Evolutionary conservation across 2,888 invertebrate species (phyloP), one percentile per base, ranked within the genome.

Genomic region (Drosophila neutralis): DNA sequence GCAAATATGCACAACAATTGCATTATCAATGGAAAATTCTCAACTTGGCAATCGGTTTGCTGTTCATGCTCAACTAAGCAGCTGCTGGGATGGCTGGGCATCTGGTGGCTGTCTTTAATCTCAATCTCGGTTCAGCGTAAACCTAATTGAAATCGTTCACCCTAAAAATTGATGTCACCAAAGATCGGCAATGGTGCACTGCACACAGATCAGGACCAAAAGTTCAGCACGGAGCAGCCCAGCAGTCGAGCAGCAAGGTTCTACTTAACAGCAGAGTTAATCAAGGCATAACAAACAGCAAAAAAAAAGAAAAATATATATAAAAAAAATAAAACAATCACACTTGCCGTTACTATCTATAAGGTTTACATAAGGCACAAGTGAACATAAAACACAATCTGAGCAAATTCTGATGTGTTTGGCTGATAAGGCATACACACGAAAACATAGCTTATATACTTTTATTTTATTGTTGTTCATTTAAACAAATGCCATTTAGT

Each of bases 151-250:
- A 91, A 84, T 91, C 87, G 90, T 87, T 92, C 92, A 92, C 91
- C 92, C 92, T 87, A 87, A 90, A 92, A 92, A 92, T 92, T 92
- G 90, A 89, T 91, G 92, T 91, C 91, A 90, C 86, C 89, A 89
- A 84, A 92, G 91, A 91, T 91, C 91, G 90, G 66, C 61, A 82
- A 51, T 70, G 75, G 48, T 65, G 67, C 66, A 54, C 67, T 73
- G 75, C 69, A 57, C 68, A 69, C 53, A 54, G 80, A 87, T 85
- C 87, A 90, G 90, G 91, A 89, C 90, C 90, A 90, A 87, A 90
- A 91, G 91, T 90, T 90, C 90, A 89, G 77, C 68, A 38, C n/a
- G 67, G 48, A 67, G 31, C 66, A 53, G 36, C 57, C 40, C 40
- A 42, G 10, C 29, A 29, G 31, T 40, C 70, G 18, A 72, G 70